These are phyloP conservation scores for Xylocopa sonorina DNA, from an alignment of 1,140 invertebrate genomes.

Conservation along the genomic window DNA sequence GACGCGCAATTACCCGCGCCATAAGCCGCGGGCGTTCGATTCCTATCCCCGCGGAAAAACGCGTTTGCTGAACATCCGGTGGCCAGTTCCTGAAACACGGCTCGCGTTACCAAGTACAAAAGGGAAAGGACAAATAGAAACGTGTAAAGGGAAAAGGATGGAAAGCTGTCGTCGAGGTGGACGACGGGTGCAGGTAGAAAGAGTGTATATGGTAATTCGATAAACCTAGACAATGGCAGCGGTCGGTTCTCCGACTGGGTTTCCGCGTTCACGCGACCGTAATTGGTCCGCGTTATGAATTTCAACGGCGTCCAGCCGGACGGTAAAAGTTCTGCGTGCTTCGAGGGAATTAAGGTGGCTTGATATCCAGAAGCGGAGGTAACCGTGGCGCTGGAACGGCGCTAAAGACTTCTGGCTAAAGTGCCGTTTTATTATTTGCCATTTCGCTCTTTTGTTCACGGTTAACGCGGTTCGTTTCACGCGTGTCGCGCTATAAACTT, in stretches of 20 bases:
- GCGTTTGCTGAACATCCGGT: not conserved
- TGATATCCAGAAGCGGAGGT: not conserved
- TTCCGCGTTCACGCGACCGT: not conserved
- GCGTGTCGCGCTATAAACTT: not conserved
- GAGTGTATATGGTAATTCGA: constrained; percentile 40
- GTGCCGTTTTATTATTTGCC: not conserved
- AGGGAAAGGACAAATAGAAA: not conserved
- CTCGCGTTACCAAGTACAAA: not conserved
- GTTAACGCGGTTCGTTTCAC: constrained; percentile 9
- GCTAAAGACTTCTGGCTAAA: not conserved
- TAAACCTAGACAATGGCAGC: constrained; percentile 40
- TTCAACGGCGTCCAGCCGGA: not conserved
- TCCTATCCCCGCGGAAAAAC: constrained; percentile 51
- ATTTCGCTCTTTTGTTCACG: not conserved
- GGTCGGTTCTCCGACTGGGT: not conserved
- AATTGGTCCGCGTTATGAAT: constrained; percentile 19
- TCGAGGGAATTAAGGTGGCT: not conserved
- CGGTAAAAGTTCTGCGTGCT: not conserved
- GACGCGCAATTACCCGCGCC: constrained; percentile 46
- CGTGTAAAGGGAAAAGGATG: not conserved
- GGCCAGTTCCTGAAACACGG: not conserved
- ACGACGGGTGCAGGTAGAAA: constrained; percentile 27
- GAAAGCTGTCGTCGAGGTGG: constrained; percentile 4
- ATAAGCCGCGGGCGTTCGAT: constrained; percentile 56
- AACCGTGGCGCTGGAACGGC: not conserved